phyloP scores from a whole-genome alignment of 2,888 invertebrate species.

The Agrochola circellaris region DNA sequence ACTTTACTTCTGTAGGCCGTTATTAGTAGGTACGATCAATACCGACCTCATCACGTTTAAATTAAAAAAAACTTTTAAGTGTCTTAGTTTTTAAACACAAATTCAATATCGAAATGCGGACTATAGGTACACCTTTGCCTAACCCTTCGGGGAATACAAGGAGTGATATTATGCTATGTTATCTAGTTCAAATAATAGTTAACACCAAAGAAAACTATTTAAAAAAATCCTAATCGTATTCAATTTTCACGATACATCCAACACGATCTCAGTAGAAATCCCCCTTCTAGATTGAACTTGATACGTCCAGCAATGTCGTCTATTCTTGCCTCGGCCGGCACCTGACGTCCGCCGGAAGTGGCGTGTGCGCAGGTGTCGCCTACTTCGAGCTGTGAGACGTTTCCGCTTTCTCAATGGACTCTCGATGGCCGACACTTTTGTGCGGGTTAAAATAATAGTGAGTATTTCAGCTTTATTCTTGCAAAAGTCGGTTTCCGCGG shows the following conservation, averaged over 20 bases:
- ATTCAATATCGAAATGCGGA: too few species aligned
- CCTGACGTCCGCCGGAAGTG: constrained; percentile 72
- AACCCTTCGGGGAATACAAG: too few species aligned
- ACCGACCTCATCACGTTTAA: not conserved
- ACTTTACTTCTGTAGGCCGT: not conserved
- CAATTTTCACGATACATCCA: not conserved
- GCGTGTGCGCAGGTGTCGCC: constrained; percentile 69
- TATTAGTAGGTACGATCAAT: not conserved
- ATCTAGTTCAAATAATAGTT: not conserved
- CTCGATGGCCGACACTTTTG: constrained; percentile 28
- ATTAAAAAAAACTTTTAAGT: not conserved
- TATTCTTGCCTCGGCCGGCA: constrained; percentile 59
- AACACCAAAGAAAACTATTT: not conserved
- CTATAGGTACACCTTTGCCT: too few species aligned
- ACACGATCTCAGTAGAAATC: not conserved
- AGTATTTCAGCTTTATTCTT: constrained; percentile 15
- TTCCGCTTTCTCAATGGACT: constrained; percentile 68
- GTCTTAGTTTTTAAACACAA: not conserved
- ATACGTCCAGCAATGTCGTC: constrained; percentile 64
- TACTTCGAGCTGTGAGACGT: constrained; percentile 58
- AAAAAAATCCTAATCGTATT: not conserved
- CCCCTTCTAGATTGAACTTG: constrained; percentile 63
- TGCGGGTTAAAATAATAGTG: constrained; percentile 42
- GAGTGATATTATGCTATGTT: not conserved
- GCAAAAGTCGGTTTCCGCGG: not conserved